Evolutionary conservation across 2,797 vertebrate species (phyloP).

Genomic region (Phoeniculus purpureus): DNA sequence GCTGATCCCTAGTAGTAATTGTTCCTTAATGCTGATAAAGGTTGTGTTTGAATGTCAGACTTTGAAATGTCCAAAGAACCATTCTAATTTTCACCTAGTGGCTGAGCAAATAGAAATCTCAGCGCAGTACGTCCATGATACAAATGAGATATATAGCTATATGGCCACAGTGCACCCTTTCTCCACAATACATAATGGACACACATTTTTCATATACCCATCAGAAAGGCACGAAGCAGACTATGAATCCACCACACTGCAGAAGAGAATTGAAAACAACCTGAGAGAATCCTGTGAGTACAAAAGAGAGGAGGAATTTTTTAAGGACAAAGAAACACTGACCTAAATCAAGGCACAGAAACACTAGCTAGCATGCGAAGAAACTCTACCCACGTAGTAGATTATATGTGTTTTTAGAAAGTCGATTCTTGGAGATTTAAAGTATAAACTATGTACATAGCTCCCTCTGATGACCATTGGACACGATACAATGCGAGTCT

Average conservation of each 20-base stretch:
- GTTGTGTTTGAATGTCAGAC: neutral
- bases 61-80: neutral
- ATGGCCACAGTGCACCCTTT: neutral
- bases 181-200: neutral
- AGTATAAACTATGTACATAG: slow-evolving; percentile 83
- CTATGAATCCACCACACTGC: neutral
- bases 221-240: slow-evolving; percentile 9
- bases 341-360: slow-evolving; percentile 44
- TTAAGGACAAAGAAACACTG: neutral
- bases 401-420: slow-evolving; percentile 64
- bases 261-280: slow-evolving; percentile 1
- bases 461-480: slow-evolving; percentile 91
- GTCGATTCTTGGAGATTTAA: slow-evolving; percentile 69
- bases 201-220: neutral
- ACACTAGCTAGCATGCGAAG: neutral
- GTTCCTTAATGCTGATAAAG: neutral
- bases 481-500: slow-evolving; percentile 80
- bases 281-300: neutral
- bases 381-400: neutral
- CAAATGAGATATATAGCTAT: neutral
- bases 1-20: neutral
- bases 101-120: neutral
- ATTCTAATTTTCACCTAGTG: neutral
- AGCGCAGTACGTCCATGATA: neutral
- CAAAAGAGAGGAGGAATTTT: neutral